A percentile compares a stretch with the other conserved stretches of the same genome.
Conservation (phyloP, 2,888 invertebrate species). For the Cryptus armator region DNA sequence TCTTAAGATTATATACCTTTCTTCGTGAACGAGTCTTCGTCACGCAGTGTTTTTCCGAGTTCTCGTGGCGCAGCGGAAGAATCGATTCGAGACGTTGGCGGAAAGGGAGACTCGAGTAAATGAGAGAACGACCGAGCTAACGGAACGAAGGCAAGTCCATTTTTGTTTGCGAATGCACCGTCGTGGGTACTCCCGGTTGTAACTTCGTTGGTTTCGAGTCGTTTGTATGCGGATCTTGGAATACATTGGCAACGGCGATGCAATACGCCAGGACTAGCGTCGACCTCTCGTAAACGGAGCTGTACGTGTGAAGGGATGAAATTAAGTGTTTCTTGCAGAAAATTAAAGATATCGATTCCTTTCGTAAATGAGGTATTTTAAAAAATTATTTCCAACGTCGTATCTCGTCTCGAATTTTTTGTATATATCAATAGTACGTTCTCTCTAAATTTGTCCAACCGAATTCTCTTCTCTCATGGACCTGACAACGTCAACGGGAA, state of each 20-base stretch:
- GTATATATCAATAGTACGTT: too few species aligned
- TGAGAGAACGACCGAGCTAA: conserved; percentile 4
- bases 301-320: background rate
- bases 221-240: conserved; percentile 42
- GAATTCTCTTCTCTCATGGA: too few species aligned
- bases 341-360: background rate
- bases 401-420: too few species aligned
- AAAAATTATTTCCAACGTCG: too few species aligned
- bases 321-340: background rate
- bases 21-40: conserved; percentile 48
- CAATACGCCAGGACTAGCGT: background rate
- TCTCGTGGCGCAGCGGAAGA: conserved; percentile 8
- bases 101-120: conserved; percentile 29
- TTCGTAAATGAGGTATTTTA: too few species aligned
- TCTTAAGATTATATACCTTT: background rate
- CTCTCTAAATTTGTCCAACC: too few species aligned
- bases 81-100: conserved; percentile 23
- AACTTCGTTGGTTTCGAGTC: conserved; percentile 18
- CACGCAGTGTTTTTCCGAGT: conserved; percentile 58
- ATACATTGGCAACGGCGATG: conserved; percentile 15
- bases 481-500: background rate
- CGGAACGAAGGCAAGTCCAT: conserved; percentile 8
- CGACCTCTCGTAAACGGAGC: background rate
- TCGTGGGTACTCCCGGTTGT: background rate
- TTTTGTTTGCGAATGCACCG: conserved; percentile 35